Base-by-base conservation (phyloP, 2,797 vertebrate species). In the Tadarida brasiliensis region DNA sequence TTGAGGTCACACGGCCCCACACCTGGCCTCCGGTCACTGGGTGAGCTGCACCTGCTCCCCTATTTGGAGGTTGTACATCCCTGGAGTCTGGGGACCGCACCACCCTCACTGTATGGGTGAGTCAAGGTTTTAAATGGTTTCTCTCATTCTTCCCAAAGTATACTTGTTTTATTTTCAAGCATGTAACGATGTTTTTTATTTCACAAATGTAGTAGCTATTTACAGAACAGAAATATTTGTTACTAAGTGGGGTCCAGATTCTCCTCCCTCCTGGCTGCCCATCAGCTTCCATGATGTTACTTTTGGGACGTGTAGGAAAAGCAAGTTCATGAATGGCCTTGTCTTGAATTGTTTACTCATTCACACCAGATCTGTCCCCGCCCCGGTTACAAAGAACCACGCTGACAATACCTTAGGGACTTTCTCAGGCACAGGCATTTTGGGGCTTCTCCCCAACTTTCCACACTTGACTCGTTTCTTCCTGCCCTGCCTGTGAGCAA, bases 1-100 rank as follows among this genome's bases (percentile, higher is more conserved):
- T 35, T 35, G 47, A 54, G 47, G 78, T 54, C 57, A 51, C 24
- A 26, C 20, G 26, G 10, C 3, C 14, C 35, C 39, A 28, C 30
- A 78, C 49, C 39, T 83, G 71, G 30, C 59, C 82, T 49, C 35
- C 1, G 0, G 56, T 49, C 57, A 56, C 65, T 14, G 33, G 11
- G 2, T 5, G 17, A 2, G 14, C 22, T 14, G 1, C 0, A 0
- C 17, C 3, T 24, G 11, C 44, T 73, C 9, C 83, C 30, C 28
- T 35, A 1, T 14, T 11, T 26, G 63, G 30, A 77, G 20, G 30
- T 6, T 10, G 5, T 20, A 4, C 20, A 10, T 61, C 12, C 90
- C 63, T 39, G 5, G 51, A 33, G 11, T 30, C 3, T 0, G 20
- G 28, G n/a, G 7, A 77, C 19, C 57, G 51, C 16, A 33, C 10